Percentiles rank a stretch among this genome's conserved stretches.
phyloP scores from a whole-genome alignment of 2,888 invertebrate genomes.

The Scaptomyza reducta region DNA sequence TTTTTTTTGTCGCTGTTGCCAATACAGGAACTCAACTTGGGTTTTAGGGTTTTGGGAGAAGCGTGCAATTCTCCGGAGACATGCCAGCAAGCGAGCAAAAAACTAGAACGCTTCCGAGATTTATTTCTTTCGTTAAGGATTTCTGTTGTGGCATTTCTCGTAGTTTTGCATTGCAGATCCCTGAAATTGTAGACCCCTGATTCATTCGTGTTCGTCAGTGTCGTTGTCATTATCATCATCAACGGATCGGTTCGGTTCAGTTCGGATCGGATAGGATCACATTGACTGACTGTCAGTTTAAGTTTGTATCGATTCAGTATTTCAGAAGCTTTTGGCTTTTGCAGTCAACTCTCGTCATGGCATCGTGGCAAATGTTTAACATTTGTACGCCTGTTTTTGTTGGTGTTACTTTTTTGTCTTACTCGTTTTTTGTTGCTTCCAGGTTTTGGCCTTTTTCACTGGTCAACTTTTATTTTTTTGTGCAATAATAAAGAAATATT shows the following conservation, averaged over 20 bases:
- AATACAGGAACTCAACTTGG: conserved; percentile 20
- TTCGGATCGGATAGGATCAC: conserved; percentile 1
- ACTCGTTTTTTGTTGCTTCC: conserved; percentile 16
- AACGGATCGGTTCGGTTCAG: conserved; percentile 13
- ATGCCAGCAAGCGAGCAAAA: conserved; percentile 57
- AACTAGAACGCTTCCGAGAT: conserved; percentile 74
- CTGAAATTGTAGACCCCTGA: conserved; percentile 34
- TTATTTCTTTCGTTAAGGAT: conserved; percentile 79
- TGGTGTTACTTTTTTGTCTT: conserved; percentile 17
- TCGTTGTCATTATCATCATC: conserved; percentile 42
- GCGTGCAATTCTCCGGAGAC: conserved; percentile 80
- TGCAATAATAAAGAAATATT: conserved; percentile 77
- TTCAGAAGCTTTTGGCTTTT: conserved; percentile 44
- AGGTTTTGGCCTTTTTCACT: conserved; percentile 37
- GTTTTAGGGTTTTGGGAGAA: conserved; percentile 21
- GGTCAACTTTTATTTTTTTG: conserved; percentile 32
- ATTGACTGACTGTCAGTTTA: conserved; percentile 45
- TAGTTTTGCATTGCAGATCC: conserved; percentile 76
- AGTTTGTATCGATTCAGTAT: background rate
- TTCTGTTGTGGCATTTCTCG: conserved; percentile 53
- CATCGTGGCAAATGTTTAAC: conserved; percentile 80
- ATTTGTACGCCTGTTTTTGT: conserved; percentile 77
- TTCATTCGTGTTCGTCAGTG: conserved; percentile 56
- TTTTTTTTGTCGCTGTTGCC: conserved; percentile 57
- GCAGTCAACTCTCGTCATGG: conserved; percentile 74